phyloP scores from a whole-genome alignment of 2,113 vertebrate species.

The Ellobius talpinus region DNA sequence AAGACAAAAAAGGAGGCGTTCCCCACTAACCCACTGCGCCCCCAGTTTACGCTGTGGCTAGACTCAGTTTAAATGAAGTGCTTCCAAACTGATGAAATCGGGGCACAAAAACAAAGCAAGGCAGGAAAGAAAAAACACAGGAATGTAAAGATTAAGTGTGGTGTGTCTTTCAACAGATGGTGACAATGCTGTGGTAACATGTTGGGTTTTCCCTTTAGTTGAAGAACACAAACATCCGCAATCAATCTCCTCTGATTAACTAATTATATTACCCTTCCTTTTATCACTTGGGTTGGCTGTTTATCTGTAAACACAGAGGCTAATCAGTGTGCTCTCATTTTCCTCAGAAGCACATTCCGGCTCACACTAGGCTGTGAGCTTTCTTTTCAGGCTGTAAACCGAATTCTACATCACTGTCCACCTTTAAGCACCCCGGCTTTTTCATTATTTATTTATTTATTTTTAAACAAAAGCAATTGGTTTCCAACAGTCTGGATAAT shows the following conservation, averaged over 20 bases:
- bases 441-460: constrained; percentile 82
- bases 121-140: constrained; percentile 61
- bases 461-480: constrained; percentile 95
- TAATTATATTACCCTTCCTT: constrained; percentile 86
- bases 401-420: constrained; percentile 83
- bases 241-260: constrained; percentile 90
- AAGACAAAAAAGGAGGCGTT: not conserved
- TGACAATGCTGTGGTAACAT: constrained; percentile 83
- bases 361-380: constrained; percentile 15
- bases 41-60: constrained; percentile 77
- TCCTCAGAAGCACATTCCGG: constrained; percentile 60
- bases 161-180: constrained; percentile 88
- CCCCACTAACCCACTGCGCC: constrained; percentile 69
- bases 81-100: constrained; percentile 77
- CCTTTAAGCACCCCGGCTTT: constrained; percentile 83
- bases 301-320: constrained; percentile 74
- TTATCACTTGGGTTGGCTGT: constrained; percentile 83
- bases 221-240: constrained; percentile 86
- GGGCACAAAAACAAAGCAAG: constrained; percentile 72
- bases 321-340: constrained; percentile 65
- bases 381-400: constrained; percentile 82
- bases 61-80: constrained; percentile 81
- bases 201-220: constrained; percentile 84
- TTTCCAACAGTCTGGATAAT: constrained; percentile 97
- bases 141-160: constrained; percentile 84